Conservation (phyloP, 2,113 vertebrate species). For the Charina bottae region DNA sequence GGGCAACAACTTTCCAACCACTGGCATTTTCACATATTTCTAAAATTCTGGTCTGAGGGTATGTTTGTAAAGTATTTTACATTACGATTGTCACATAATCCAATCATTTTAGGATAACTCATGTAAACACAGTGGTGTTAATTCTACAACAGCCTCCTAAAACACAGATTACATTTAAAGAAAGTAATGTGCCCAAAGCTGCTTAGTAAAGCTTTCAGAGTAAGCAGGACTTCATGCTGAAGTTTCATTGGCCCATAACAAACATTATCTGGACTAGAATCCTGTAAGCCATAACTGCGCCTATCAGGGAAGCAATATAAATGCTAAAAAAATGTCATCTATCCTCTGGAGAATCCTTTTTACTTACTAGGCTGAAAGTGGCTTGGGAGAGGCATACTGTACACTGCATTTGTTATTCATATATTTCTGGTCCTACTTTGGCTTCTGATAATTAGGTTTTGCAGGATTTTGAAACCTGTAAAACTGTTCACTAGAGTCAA, state of each 20-base stretch:
- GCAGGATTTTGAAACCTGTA: not conserved
- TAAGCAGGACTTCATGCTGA: not conserved
- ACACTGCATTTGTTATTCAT: not conserved
- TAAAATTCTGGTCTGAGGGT: not conserved
- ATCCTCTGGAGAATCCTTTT: not conserved
- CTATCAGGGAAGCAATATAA: not conserved
- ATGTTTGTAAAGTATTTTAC: not conserved
- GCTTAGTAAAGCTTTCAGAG: not conserved
- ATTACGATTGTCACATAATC: not conserved
- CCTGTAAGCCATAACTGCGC: not conserved
- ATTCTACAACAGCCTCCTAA: not conserved
- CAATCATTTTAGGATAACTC: not conserved
- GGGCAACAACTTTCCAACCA: not conserved
- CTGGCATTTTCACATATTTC: not conserved
- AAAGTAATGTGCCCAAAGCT: not conserved
- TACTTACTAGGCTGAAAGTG: not conserved
- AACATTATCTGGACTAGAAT: not conserved
- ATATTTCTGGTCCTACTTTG: not conserved
- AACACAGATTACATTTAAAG: not conserved
- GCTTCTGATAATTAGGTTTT: not conserved
- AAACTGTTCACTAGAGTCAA: not conserved
- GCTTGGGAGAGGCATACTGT: not conserved
- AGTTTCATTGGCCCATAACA: not conserved
- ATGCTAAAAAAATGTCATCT: not conserved
- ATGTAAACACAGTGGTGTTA: not conserved